Base-by-base conservation (phyloP, 2,888 invertebrate genomes). In the Thyatira batis region DNA sequence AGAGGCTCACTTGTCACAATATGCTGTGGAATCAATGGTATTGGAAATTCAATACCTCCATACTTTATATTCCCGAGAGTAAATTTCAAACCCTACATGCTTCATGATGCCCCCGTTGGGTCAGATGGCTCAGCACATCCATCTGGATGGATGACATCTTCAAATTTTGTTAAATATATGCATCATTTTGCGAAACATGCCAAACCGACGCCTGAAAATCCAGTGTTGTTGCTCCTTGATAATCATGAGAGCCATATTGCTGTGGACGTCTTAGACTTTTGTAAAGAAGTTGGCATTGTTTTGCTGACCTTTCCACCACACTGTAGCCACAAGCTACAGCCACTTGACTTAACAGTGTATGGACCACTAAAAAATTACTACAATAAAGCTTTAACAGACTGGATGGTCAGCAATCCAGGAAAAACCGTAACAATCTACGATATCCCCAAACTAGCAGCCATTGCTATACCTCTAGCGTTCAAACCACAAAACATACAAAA, bases 271-370 rank as follows among this genome's bases (percentile, higher is more conserved):
- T 46, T 85, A 45, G 65, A 80, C 49, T 67, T 61, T 49, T 69
- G 72, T 50, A 78, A 75, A 69, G 76, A 79, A 8, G 73, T 80
- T 67, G 80, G 83, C 13, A 73, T 86, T 13, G 62, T 70, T 48
- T 60, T 84, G 43, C 50, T 85, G 27, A 78, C 79, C 8, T 66
- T 85, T 53, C 81, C 80, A 27, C 80, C 80, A 28, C 27, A 28
- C 30, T 57, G 57, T 11, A 55, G 54, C 21, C 56, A 61, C 25
- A 61, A 65, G 53, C 20, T 58, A 25, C 67, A 75, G 57, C 69
- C 69, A 13, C 76, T 85, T 52, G 78, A 75, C 54, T 50, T 79
- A 48, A 77, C 80, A 56, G 76, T 79, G 9, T 63, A 79, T 54
- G 61, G 60, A 49, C n/a, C 49, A 9, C 68, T 20, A 68, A 77